Evolutionary conservation across 2,888 invertebrate genomes (phyloP).

Genomic region (Balanococcus diminutus): DNA sequence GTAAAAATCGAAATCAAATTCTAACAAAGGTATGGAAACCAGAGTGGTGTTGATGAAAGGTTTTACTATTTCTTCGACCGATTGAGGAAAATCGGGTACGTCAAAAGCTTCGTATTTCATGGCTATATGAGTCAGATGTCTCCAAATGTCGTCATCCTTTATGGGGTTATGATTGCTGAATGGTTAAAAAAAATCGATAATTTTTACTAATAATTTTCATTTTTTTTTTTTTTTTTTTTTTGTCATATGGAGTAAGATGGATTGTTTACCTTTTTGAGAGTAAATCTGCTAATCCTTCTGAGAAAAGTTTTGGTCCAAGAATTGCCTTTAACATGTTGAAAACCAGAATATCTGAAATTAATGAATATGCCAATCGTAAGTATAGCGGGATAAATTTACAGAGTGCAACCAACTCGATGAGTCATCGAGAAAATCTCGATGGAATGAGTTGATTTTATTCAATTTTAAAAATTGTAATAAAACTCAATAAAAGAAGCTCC

Average conservation of each 20-base stretch:
- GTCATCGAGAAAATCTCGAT: too few relatives aligned
- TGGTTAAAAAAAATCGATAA: not conserved
- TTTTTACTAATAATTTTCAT: too few relatives aligned
- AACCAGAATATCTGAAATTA: not conserved
- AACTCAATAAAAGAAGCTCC: too few relatives aligned
- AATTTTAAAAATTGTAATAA: too few relatives aligned
- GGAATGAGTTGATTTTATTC: too few relatives aligned
- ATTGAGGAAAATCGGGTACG: conserved; percentile 26
- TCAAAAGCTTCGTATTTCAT: conserved; percentile 31
- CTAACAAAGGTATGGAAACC: conserved; percentile 3
- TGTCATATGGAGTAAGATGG: too few relatives aligned
- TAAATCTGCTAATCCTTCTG: conserved; percentile 14
- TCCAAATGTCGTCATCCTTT: conserved; percentile 13
- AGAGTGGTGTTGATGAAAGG: conserved; percentile 1
- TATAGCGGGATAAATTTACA: too few relatives aligned
- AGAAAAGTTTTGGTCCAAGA: not conserved
- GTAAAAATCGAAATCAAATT: conserved; percentile 15
- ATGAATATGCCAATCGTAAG: too few relatives aligned
- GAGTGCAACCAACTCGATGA: too few relatives aligned
- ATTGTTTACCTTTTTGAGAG: not conserved
- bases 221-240: too few relatives aligned
- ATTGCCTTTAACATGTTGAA: conserved; percentile 21
- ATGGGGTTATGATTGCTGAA: conserved; percentile 12
- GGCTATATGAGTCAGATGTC: conserved; percentile 8
- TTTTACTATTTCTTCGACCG: conserved; percentile 15